Evolutionary conservation across 2,113 vertebrate genomes (phyloP), one percentile per base, ranked within the genome.

Genomic region (Amazona guildingii): DNA sequence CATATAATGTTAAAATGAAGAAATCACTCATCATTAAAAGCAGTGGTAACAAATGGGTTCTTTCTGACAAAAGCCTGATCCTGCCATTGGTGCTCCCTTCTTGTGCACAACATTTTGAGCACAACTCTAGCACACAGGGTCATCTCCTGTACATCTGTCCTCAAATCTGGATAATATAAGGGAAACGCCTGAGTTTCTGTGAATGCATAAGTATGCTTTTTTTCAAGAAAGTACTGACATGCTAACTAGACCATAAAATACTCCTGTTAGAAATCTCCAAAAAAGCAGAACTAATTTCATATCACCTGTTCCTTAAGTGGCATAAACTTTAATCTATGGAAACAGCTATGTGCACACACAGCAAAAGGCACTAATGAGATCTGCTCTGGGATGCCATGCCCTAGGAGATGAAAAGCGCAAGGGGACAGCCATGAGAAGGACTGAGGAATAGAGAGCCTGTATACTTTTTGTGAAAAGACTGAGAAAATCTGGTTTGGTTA

Each of bases 331-430:
- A 28, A 37, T 59, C 33, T 74, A 23, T 10, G 48, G 61, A 62
- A 69, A 72, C 15, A 85, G 54, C 9, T 31, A 68, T 0, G 0
- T 11, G 27, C 15, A 35, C 7, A 19, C 21, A 24, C 10, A 68
- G 67, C 31, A 57, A 57, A 74, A 90, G 68, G 41, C 76, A 33
- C 21, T 20, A 54, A 44, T 14, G 19, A 49, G 61, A 55, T 63
- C 55, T 75, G 11, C 13, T 81, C 61, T 46, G 69, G 29, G 76
- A 35, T 88, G 66, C 62, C 11, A 2, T 1, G 55, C 4, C 4
- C 41, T 41, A 54, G 49, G 44, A 52, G 17, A 24, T 21, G 37
- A 27, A 67, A 86, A 83, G 59, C 54, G 49, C 13, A 12, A 51
- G 35, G 48, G 20, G 19, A 57, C 12, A 67, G 39, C 49, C 39